phyloP scores from a whole-genome alignment of 1,140 invertebrate genomes.

The Lepidurus apus region DNA sequence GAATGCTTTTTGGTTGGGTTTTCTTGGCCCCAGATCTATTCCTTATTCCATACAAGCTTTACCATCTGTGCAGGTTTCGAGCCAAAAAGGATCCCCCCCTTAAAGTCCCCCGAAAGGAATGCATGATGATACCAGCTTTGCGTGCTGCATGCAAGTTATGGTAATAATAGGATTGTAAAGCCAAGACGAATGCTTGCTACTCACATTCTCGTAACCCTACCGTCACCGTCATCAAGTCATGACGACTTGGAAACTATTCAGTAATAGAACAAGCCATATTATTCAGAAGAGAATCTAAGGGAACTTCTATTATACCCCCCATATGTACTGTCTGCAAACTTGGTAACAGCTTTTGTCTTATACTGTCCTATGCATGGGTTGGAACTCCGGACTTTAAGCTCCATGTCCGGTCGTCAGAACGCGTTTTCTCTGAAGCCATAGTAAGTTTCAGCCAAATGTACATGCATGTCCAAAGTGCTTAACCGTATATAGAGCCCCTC shows the following conservation, averaged over 20 bases:
- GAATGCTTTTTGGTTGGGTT: not conserved
- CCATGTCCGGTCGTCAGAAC: too few species aligned
- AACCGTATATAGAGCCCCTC: not conserved
- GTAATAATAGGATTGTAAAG: constrained; percentile 22
- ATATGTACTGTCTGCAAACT: too few species aligned
- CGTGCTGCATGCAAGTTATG: constrained; percentile 21
- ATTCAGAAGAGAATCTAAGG: not conserved
- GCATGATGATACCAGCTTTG: constrained; percentile 1
- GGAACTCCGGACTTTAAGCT: too few species aligned
- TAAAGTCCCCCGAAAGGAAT: not conserved
- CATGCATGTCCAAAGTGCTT: not conserved
- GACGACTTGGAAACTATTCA: not conserved
- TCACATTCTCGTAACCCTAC: constrained; percentile 1
- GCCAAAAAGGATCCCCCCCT: not conserved
- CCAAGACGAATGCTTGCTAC: constrained; percentile 21
- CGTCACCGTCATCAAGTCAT: constrained; percentile 18
- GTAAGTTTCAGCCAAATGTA: too few species aligned
- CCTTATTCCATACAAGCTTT: not conserved
- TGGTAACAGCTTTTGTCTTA: too few species aligned
- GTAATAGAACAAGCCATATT: not conserved
- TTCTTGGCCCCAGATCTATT: not conserved
- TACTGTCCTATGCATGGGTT: too few species aligned
- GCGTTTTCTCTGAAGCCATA: too few species aligned
- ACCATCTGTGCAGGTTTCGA: too few species aligned
- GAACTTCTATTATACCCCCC: not conserved